Percentiles rank a stretch among this genome's conserved stretches.
phyloP scores from a whole-genome alignment of 2,113 vertebrate species.

The Atrichornis clamosus region DNA sequence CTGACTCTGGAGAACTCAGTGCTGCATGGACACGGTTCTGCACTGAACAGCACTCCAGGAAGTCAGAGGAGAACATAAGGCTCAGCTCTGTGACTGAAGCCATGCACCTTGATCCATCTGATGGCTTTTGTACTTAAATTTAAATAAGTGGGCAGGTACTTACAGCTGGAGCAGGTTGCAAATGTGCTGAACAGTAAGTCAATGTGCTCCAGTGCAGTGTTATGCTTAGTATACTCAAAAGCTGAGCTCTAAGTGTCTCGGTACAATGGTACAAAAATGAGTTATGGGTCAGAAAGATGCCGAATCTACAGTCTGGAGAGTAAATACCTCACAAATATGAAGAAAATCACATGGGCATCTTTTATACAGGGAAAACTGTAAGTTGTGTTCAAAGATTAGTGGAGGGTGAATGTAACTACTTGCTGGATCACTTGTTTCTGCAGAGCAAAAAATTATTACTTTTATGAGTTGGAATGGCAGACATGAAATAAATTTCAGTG shows the following conservation, averaged over 20 bases:
- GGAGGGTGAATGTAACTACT: not conserved
- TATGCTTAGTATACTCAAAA: not conserved
- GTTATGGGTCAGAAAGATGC: not conserved
- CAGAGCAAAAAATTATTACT: not conserved
- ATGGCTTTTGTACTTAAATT: not conserved
- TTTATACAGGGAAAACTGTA: not conserved
- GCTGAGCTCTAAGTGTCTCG: not conserved
- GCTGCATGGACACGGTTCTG: accelerated
- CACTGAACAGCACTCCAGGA: not conserved
- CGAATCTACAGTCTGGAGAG: not conserved
- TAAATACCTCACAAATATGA: not conserved
- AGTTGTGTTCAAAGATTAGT: not conserved
- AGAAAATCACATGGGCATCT: not conserved
- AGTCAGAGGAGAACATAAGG: not conserved
- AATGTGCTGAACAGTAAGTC: not conserved
- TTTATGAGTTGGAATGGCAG: not conserved
- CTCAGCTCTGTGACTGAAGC: not conserved
- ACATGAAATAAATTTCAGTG: not conserved
- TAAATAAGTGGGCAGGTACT: not conserved
- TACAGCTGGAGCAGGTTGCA: not conserved
- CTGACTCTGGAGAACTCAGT: not conserved
- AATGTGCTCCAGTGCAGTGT: not conserved
- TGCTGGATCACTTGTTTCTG: not conserved
- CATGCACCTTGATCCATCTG: not conserved
- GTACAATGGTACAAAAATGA: not conserved